Percentiles rank a stretch among this genome's conserved stretches.
Conservation (phyloP, 92 coral and sea anemone species). For the Muricea muricata region DNA sequence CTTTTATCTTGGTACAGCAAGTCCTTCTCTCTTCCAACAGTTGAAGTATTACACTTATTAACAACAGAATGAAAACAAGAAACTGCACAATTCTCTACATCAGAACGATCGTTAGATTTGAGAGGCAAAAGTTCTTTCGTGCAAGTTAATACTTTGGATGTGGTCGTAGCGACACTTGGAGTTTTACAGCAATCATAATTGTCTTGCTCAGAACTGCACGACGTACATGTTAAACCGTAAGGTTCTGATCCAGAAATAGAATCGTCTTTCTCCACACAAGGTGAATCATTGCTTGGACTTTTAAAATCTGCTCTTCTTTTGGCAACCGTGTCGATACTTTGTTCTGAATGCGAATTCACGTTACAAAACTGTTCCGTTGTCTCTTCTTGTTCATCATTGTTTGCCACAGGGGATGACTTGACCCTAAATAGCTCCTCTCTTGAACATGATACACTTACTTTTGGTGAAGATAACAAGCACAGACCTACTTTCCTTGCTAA, state of each 20-base stretch:
- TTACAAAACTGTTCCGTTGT: background rate
- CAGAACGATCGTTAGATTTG: no score
- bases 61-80: no score
- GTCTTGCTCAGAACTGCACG: background rate
- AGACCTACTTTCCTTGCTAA: constrained; percentile 88
- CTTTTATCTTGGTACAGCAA: no score
- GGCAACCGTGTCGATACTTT: background rate
- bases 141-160: no score
- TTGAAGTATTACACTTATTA: no score
- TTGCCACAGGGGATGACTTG: background rate
- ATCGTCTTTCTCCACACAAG: background rate
- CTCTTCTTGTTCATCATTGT: background rate
- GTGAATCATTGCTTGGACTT: background rate
- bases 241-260: background rate
- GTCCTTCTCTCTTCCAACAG: no score
- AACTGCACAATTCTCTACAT: no score
- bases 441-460: background rate
- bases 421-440: background rate
- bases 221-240: background rate
- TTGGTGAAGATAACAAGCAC: constrained; percentile 80
- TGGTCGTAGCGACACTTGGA: no score
- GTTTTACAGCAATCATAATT: no score
- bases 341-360: background rate
- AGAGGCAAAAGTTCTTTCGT: background rate
- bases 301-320: background rate